Conservation (phyloP, 2,797 vertebrate genomes). For the Typhlichthys eigenmanni region DNA sequence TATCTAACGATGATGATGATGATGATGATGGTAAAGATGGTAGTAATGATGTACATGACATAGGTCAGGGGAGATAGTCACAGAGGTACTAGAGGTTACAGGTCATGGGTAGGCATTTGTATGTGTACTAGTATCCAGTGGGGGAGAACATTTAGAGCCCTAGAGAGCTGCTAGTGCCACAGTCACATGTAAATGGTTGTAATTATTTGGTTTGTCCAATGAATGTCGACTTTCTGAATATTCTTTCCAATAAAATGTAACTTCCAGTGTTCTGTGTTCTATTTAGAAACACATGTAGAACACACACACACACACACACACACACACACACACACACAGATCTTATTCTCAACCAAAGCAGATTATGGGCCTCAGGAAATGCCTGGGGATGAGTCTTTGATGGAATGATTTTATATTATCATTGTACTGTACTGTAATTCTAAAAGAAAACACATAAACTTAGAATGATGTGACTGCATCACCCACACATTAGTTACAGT, state of each 20-base stretch:
- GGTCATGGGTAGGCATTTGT: slow-evolving; percentile 55
- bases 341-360: slow-evolving; percentile 43
- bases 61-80: slow-evolving; percentile 61
- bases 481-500: neutral
- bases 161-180: slow-evolving; percentile 46
- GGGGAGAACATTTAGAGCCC: slow-evolving; percentile 50
- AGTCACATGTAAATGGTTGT: neutral
- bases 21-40: slow-evolving; percentile 39
- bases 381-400: slow-evolving; percentile 40
- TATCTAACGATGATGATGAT: slow-evolving; percentile 48
- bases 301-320: neutral
- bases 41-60: slow-evolving; percentile 56
- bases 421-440: slow-evolving; percentile 23
- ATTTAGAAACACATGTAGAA: neutral
- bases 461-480: slow-evolving; percentile 5
- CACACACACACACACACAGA: neutral
- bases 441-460: slow-evolving; percentile 15
- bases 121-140: slow-evolving; percentile 51
- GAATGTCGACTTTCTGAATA: no score
- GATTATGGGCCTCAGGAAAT: slow-evolving; percentile 65
- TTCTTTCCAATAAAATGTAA: no score
- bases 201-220: no score
- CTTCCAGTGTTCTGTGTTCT: neutral
- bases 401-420: slow-evolving; percentile 33
- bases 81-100: slow-evolving; percentile 49